Conservation (phyloP, 2,797 vertebrate genomes). For the Sylvilagus floridanus region DNA sequence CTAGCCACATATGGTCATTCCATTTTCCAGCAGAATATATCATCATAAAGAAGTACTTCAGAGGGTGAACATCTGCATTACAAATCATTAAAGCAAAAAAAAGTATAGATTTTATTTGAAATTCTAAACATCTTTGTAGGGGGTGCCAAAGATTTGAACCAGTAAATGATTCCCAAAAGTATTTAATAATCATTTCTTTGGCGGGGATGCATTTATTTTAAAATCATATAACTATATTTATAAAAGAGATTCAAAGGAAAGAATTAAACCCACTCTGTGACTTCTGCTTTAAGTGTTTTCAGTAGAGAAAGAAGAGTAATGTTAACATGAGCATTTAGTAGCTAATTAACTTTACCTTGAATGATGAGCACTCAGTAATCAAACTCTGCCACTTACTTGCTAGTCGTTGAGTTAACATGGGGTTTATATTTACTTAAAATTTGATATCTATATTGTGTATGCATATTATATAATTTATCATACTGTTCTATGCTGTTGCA, state of each 20-base stretch:
- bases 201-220: background rate
- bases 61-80: slow-evolving; percentile 24
- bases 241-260: background rate
- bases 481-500: background rate
- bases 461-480: background rate
- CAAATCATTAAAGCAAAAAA: slow-evolving; percentile 64
- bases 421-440: background rate
- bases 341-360: background rate
- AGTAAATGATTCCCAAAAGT: background rate
- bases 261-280: background rate
- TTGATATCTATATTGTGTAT: background rate
- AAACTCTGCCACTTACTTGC: background rate
- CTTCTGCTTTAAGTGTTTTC: background rate
- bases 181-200: slow-evolving; percentile 5
- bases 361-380: background rate
- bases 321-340: background rate
- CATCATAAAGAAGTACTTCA: slow-evolving; percentile 44
- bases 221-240: background rate
- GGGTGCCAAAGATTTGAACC: background rate
- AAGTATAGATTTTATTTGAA: slow-evolving; percentile 9
- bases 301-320: background rate
- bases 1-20: background rate
- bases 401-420: background rate
- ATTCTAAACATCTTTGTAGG: background rate
- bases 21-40: slow-evolving; percentile 61